A percentile compares a stretch with the other conserved stretches of the same genome.
Conservation (phyloP, 2,797 vertebrate genomes). For the Galago senegalensis region DNA sequence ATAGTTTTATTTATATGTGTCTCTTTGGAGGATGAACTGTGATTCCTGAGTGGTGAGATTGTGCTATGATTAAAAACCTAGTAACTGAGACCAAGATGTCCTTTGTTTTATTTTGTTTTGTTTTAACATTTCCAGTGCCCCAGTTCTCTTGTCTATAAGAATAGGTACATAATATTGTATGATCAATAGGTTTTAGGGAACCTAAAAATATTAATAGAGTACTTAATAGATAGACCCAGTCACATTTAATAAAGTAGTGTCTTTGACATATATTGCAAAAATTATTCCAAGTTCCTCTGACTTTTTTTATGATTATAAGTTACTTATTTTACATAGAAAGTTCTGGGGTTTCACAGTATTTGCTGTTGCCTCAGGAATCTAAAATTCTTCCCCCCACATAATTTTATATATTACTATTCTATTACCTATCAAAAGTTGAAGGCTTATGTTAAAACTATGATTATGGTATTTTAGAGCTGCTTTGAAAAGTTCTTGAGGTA, state of each 20-base stretch:
- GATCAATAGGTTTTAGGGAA: background rate
- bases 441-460: background rate
- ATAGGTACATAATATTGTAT: background rate
- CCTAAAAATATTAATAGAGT: slow-evolving; percentile 2
- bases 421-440: background rate
- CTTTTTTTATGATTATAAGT: background rate
- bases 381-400: background rate
- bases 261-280: background rate
- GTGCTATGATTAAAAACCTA: background rate
- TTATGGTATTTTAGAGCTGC: background rate
- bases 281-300: background rate
- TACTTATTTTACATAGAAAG: background rate
- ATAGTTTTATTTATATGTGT: background rate
- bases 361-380: background rate
- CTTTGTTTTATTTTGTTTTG: background rate
- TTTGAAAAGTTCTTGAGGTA: slow-evolving; percentile 3
- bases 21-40: background rate
- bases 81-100: background rate
- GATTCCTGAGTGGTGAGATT: background rate
- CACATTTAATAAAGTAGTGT: background rate
- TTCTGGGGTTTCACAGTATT: background rate
- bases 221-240: background rate
- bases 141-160: background rate
- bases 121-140: background rate
- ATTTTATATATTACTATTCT: background rate